Base-by-base conservation (phyloP, 2,797 vertebrate genomes). In the Neoniphon sammara region DNA sequence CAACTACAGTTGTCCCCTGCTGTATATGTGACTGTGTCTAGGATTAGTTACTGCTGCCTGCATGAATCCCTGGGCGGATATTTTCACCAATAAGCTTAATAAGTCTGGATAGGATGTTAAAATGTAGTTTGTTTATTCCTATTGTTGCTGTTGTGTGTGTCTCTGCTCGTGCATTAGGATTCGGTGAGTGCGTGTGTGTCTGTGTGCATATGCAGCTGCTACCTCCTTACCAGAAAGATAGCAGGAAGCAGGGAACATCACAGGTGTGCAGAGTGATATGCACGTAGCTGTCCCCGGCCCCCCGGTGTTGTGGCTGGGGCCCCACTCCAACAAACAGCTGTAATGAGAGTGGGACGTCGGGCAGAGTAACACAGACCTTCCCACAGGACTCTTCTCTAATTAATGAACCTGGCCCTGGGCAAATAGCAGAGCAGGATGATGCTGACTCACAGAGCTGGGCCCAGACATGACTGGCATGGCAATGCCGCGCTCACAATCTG, bases 361-460 rank as follows among this genome's bases (percentile, higher is more conserved):
- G 82, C 90, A 89, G 87, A 91, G 87, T 84, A 85, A 88, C 85
- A 86, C 81, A 88, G 83, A 85, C 87, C 88, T 87, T 92, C 91
- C 91, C 90, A 82, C 70, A 86, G 88, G 91, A 93, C 83, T 77
- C 81, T 83, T 90, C 84, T 93, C 88, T 93, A 94, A 94, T 94
- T 95, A 94, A 94, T 94, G 88, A 94, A 92, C 88, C 89, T 88
- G 84, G 92, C 91, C 91, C 86, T 83, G 83, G 87, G 93, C 91
- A 94, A 92, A 92, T 88, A 88, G 85, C 86, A 88, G 89, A 88
- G 86, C 80, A 67, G 76, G 72, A 83, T 75, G 86, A 82, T 74
- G 87, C 92, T 93, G 90, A 93, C 89, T 92, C 88, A 90, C 83
- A 85, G 68, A 81, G 72, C 83, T 8, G 54, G 73, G 69, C 77